These are phyloP conservation scores for Corythaeola cristata DNA, from an alignment of 2,113 vertebrate genomes.

Conservation along the genomic window DNA sequence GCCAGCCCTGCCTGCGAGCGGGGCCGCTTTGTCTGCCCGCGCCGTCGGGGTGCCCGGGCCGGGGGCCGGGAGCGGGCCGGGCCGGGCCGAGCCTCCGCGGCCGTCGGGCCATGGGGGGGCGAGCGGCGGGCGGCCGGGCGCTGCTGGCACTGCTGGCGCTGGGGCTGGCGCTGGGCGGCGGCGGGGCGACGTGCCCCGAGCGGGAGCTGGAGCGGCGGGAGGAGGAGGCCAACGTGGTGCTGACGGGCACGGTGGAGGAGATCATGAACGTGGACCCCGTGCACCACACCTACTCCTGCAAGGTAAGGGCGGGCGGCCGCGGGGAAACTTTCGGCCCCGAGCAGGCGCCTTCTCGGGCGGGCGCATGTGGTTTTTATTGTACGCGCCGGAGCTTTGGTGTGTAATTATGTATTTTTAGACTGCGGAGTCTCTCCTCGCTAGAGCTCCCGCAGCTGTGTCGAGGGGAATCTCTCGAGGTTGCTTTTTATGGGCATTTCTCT, in stretches of 20 bases:
- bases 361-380: conserved; percentile 47
- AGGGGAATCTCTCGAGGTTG: conserved; percentile 5
- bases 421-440: background rate
- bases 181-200: conserved; percentile 79
- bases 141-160: conserved; percentile 71
- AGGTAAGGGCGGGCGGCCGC: conserved; percentile 75
- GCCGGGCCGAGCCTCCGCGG: no score
- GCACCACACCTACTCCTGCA: conserved; percentile 95
- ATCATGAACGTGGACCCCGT: conserved; percentile 97
- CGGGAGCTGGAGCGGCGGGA: conserved; percentile 88
- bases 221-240: conserved; percentile 92
- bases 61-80: background rate
- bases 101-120: background rate
- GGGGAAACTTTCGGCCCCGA: background rate
- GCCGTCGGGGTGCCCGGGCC: background rate
- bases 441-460: background rate
- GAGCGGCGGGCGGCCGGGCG: conserved; percentile 52
- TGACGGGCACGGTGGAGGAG: conserved; percentile 96
- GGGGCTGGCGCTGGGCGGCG: conserved; percentile 66
- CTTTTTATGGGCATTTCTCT: conserved; percentile 61
- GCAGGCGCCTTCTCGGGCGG: background rate
- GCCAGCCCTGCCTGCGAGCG: conserved; percentile 16
- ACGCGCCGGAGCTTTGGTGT: background rate
- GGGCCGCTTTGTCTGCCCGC: conserved; percentile 33
- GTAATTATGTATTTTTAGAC: conserved; percentile 64